Evolutionary conservation across 2,797 vertebrate species (phyloP).

Genomic region (Neosilurus mollespiculum): DNA sequence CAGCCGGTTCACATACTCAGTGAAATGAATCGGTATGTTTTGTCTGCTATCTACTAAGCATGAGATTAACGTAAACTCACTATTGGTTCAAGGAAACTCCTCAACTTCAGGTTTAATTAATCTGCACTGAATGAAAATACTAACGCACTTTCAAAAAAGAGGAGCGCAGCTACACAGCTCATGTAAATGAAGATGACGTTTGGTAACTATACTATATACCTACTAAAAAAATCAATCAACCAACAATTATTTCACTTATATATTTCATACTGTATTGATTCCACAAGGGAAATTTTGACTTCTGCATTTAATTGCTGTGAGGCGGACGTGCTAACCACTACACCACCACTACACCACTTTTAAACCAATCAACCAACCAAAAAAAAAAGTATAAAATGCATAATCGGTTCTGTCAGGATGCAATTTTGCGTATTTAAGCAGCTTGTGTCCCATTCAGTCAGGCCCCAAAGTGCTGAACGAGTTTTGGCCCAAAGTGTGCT

Average conservation of each 20-base stretch:
- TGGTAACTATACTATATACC: neutral
- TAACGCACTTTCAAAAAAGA: neutral
- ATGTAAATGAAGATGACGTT: neutral
- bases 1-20: neutral
- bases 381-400: neutral
- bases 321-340: too few relatives aligned
- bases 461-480: neutral
- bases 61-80: neutral
- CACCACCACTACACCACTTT: too few relatives aligned
- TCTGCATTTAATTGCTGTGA: too few relatives aligned
- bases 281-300: too few relatives aligned
- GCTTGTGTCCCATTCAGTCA: neutral
- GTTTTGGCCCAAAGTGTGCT: neutral
- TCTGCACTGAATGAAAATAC: neutral
- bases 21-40: neutral
- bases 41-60: too few relatives aligned
- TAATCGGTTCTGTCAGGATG: neutral
- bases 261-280: too few relatives aligned
- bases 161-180: neutral
- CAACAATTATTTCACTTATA: too few relatives aligned
- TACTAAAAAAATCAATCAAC: too few relatives aligned
- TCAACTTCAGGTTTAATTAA: neutral
- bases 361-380: neutral
- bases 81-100: neutral
- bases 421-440: neutral